Percentiles rank a stretch among this genome's conserved stretches.
Conservation (phyloP, 2,797 vertebrate species). For the Gymnoscopelus braueri region DNA sequence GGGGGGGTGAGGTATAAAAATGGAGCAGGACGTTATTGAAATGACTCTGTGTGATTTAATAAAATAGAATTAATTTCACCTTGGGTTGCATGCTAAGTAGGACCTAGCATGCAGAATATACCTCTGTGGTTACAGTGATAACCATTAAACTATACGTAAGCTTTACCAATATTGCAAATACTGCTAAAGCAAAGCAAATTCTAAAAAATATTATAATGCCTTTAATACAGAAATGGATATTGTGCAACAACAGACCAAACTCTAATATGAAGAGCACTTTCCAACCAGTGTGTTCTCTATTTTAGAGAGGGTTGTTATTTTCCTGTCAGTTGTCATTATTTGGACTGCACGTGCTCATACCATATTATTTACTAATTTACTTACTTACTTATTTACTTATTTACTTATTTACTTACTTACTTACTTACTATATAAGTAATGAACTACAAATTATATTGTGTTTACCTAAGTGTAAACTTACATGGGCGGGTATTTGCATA, state of each 20-base stretch:
- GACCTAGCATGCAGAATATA: too few species aligned
- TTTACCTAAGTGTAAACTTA: conserved; percentile 32
- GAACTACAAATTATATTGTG: conserved; percentile 31
- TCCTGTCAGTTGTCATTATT: conserved; percentile 9
- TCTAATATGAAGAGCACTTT: too few species aligned
- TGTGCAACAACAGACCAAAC: too few species aligned
- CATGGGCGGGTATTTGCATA: conserved; percentile 58
- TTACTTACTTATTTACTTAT: too few species aligned
- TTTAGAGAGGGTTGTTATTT: not conserved
- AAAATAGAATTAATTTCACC: conserved; percentile 5
- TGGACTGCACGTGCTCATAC: conserved; percentile 3
- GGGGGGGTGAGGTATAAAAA: conserved; percentile 3
- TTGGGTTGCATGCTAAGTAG: conserved; percentile 8
- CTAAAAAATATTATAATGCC: too few species aligned
- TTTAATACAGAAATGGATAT: too few species aligned
- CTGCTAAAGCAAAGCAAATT: too few species aligned
- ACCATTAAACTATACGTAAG: too few species aligned
- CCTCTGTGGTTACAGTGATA: too few species aligned
- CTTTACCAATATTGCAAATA: too few species aligned
- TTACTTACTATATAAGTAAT: conserved; percentile 7
- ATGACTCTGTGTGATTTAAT: conserved; percentile 12
- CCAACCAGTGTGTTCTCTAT: conserved; percentile 10
- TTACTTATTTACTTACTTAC: conserved; percentile 1
- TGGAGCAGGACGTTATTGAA: conserved; percentile 12
- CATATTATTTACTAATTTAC: conserved; percentile 4